Evolutionary conservation across 53 echinoderm and acorn worm species (phyloP), one percentile per base, ranked within the genome.

Genomic region (Holothuria scabra): DNA sequence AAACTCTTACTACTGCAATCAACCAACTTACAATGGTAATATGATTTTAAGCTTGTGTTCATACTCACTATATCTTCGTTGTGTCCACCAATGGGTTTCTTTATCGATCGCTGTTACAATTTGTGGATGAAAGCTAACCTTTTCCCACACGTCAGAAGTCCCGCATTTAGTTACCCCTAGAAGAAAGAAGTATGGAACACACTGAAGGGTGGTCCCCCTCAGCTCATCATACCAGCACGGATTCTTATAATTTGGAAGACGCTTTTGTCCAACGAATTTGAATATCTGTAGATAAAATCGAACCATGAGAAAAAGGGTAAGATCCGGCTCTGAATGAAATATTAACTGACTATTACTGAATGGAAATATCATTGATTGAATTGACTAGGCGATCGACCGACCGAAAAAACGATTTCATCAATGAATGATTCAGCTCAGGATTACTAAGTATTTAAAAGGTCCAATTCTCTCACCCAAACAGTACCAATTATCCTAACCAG

Each of bases 51-150:
- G 52, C 0, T 3, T 52, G 52, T 28, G 7, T 14, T n/a, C 33
- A 72, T 12, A 41, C 72, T 23, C 25, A 78, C 78, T 59, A 29
- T 28, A 57, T 78, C 78, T 78, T 4, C 78, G 13, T 58, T 78
- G 78, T 28, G 78, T 78, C 78, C 78, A 78, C 78, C 78, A 78
- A 28, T 78, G 78, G 21, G 18, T 78, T 32, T 78, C 78, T 31
- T 78, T 56, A 1, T 4, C 16, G 4, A 72, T 14, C 19, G 9
- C 4, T 25, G 9, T 14, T 28, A 56, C 28, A 58, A 78, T 78
- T 19, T 78, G 56, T 57, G 57, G 57, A 31, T 78, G 78, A 13
- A 16, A 26, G 10, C 28, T 30, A 30, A 78, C 18, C 58, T 78
- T 78, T 28, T 57, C 29, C 26, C 52, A 78, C 5, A 78, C 32